A percentile compares a stretch with the other conserved stretches of the same genome.
phyloP scores from a whole-genome alignment of 2,113 vertebrate species.

The Petromus typicus region DNA sequence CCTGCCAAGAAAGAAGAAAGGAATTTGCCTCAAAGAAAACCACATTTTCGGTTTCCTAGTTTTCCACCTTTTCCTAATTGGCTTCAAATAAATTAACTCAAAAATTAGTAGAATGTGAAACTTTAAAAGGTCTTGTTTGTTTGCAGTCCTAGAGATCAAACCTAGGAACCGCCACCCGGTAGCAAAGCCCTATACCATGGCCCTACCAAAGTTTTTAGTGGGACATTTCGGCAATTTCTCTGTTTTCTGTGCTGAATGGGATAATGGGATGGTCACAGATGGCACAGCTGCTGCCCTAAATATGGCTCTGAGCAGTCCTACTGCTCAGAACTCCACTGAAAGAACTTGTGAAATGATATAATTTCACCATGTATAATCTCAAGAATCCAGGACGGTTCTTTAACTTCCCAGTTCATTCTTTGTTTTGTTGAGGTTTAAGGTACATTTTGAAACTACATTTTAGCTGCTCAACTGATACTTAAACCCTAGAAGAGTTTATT shows the following conservation, averaged over 20 bases:
- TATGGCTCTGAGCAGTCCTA: neutral
- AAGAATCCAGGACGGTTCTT: neutral
- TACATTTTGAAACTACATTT: constrained; percentile 11
- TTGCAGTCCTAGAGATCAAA: neutral
- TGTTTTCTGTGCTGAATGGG: neutral
- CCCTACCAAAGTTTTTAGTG: neutral
- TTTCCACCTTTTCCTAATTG: neutral
- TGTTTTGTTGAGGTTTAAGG: constrained; percentile 3
- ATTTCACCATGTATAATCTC: neutral
- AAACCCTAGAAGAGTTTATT: neutral
- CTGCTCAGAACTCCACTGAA: neutral
- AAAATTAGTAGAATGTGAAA: constrained; percentile 20
- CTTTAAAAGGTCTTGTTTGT: neutral
- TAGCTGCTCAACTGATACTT: neutral
- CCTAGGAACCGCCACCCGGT: neutral
- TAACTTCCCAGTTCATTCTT: neutral
- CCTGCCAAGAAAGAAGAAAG: constrained; percentile 86
- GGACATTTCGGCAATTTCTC: constrained; percentile 3
- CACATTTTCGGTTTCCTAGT: constrained; percentile 23
- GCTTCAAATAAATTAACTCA: neutral
- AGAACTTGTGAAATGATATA: neutral
- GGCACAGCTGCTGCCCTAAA: neutral
- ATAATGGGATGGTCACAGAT: neutral
- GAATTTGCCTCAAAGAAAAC: neutral
- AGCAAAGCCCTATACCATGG: neutral